Evolutionary conservation across 2,113 vertebrate species (phyloP).

Genomic region (Leucopsar rothschildi): DNA sequence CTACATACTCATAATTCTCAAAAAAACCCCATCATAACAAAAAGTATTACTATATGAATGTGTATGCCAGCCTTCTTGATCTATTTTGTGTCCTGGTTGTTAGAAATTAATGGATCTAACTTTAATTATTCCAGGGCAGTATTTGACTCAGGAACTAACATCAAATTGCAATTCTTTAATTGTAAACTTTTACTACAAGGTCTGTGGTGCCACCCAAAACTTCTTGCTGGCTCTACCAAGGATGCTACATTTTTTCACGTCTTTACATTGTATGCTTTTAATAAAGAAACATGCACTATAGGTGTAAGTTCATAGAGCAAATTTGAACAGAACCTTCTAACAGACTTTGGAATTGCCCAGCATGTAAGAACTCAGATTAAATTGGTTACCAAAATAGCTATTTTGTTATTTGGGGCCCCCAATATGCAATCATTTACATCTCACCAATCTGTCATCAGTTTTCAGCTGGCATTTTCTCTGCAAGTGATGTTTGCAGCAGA

Average conservation of each 20-base stretch:
- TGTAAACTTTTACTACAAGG: neutral
- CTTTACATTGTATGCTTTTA: neutral
- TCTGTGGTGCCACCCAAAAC: neutral
- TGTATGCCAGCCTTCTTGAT: neutral
- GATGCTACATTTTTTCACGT: neutral
- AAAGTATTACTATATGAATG: neutral
- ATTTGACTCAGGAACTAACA: neutral
- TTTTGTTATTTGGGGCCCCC: neutral
- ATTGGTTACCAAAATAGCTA: neutral
- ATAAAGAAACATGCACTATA: neutral
- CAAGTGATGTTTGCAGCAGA: neutral
- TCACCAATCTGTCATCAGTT: neutral
- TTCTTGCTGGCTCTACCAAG: neutral
- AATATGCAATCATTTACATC: constrained; percentile 7
- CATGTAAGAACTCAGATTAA: neutral
- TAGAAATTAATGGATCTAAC: neutral
- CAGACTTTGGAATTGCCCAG: neutral
- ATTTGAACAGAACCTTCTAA: neutral
- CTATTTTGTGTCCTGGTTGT: neutral
- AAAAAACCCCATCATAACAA: rapidly evolving
- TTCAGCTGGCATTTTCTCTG: constrained; percentile 4
- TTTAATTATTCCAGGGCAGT: neutral
- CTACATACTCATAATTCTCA: neutral
- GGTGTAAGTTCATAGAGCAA: neutral
- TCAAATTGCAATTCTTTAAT: neutral